phyloP scores from a whole-genome alignment of 2,888 invertebrate species.

The Drosophila mulleri region DNA sequence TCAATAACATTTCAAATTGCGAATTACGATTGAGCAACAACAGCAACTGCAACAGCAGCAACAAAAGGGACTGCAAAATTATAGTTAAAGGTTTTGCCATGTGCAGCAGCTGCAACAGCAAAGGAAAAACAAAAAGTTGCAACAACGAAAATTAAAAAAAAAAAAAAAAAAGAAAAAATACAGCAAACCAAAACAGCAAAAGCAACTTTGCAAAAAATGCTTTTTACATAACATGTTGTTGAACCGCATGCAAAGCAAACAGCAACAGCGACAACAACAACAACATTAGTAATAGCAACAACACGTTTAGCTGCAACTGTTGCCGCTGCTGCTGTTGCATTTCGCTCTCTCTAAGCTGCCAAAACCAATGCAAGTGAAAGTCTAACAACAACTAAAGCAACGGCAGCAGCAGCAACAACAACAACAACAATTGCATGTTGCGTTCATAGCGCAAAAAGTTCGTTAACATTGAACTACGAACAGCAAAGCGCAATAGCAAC shows the following conservation, averaged over 20 bases:
- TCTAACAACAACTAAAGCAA: constrained; percentile 67
- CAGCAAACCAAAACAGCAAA: constrained; percentile 39
- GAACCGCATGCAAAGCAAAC: constrained; percentile 78
- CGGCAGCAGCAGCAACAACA: constrained; percentile 46
- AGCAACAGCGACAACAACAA: constrained; percentile 31
- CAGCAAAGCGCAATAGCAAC: constrained; percentile 24
- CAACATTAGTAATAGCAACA: constrained; percentile 40
- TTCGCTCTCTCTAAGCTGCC: constrained; percentile 71
- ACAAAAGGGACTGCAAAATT: constrained; percentile 57
- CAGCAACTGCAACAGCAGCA: constrained; percentile 50
- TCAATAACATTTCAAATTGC: constrained; percentile 82
- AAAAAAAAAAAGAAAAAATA: constrained; percentile 44
- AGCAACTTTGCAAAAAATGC: constrained; percentile 80
- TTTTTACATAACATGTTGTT: constrained; percentile 85
- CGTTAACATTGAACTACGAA: constrained; percentile 85
- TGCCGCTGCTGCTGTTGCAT: constrained; percentile 36
- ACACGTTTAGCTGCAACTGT: constrained; percentile 51
- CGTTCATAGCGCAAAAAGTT: constrained; percentile 75
- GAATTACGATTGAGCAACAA: constrained; percentile 65
- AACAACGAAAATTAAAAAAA: constrained; percentile 38
- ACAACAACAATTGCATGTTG: constrained; percentile 49
- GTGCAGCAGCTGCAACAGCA: constrained; percentile 59
- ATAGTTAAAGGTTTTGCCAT: constrained; percentile 29
- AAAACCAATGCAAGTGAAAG: constrained; percentile 84
- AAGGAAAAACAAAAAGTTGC: constrained; percentile 39